Percentiles rank a stretch among this genome's conserved stretches.
Conservation (phyloP, 2,113 vertebrate species). For the Passer montanus region DNA sequence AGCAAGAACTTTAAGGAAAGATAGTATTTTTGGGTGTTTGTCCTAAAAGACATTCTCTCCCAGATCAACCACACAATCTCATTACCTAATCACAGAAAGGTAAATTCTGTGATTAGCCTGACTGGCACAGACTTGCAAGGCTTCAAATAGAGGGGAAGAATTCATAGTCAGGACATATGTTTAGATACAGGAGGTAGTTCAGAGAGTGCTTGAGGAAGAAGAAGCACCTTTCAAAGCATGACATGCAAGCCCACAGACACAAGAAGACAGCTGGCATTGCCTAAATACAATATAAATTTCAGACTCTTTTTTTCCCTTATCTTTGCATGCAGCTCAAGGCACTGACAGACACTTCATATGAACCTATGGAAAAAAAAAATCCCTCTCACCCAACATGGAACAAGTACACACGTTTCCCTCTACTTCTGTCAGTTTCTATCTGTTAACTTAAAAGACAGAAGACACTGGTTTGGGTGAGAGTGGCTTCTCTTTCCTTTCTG, state of each 20-base stretch:
- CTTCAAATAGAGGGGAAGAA: not conserved
- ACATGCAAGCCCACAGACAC: not conserved
- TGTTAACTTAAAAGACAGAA: not conserved
- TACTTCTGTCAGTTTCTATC: not conserved
- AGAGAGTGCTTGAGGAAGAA: not conserved
- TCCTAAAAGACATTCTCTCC: not conserved
- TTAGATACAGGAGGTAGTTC: not conserved
- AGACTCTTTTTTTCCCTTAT: not conserved
- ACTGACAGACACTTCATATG: not conserved
- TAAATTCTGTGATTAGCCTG: not conserved
- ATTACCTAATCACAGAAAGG: not conserved
- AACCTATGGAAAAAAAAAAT: not conserved
- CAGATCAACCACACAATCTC: not conserved
- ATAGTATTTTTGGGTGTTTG: not conserved
- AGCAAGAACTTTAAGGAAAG: not conserved
- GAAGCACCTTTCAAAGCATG: not conserved
- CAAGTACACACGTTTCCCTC: not conserved
- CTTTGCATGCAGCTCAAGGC: not conserved
- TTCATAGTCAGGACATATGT: not conserved
- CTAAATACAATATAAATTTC: not conserved
- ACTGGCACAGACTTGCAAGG: not conserved
- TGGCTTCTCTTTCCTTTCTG: not conserved
- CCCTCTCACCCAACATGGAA: not conserved
- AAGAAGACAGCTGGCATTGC: not conserved
- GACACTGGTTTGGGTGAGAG: not conserved